Percentiles rank a stretch among this genome's conserved stretches.
Evolutionary conservation across 92 coral and sea anemone species (phyloP).

Genomic region (Hydrozoanthus gracilis): DNA sequence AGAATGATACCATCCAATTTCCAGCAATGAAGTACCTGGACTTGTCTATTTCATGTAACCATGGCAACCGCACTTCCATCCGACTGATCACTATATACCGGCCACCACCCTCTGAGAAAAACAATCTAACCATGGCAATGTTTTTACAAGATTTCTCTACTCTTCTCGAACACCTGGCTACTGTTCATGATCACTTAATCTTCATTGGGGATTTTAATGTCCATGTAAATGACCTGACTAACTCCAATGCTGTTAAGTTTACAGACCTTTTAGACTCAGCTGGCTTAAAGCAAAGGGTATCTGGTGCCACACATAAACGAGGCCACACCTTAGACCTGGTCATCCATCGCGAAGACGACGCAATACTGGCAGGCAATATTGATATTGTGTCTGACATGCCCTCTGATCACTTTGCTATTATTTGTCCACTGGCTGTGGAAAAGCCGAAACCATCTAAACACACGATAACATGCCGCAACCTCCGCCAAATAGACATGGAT

Average conservation of each 20-base stretch:
- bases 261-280: slow-evolving; percentile 44
- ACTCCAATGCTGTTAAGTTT: slow-evolving; percentile 48
- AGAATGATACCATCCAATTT: slow-evolving; percentile 21
- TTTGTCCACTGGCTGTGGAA: slow-evolving; percentile 39
- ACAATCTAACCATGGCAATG: slow-evolving; percentile 52
- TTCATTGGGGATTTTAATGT: slow-evolving; percentile 55
- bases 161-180: slow-evolving; percentile 38
- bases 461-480: slow-evolving; percentile 35
- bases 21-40: slow-evolving; percentile 59
- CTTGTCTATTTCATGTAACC: slow-evolving; percentile 43
- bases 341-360: slow-evolving; percentile 43
- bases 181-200: slow-evolving; percentile 36
- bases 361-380: slow-evolving; percentile 42
- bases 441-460: slow-evolving; percentile 43
- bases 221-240: slow-evolving; percentile 43
- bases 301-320: slow-evolving; percentile 42
- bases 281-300: slow-evolving; percentile 35
- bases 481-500: slow-evolving; percentile 39
- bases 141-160: slow-evolving; percentile 54
- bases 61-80: slow-evolving; percentile 49
- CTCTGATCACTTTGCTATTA: slow-evolving; percentile 45
- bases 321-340: slow-evolving; percentile 57
- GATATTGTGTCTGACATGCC: slow-evolving; percentile 39
- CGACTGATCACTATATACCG: slow-evolving; percentile 59
- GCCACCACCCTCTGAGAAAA: slow-evolving; percentile 67